Evolutionary conservation across 1,140 invertebrate genomes (phyloP).

Genomic region (Protaetia brevitarsis): DNA sequence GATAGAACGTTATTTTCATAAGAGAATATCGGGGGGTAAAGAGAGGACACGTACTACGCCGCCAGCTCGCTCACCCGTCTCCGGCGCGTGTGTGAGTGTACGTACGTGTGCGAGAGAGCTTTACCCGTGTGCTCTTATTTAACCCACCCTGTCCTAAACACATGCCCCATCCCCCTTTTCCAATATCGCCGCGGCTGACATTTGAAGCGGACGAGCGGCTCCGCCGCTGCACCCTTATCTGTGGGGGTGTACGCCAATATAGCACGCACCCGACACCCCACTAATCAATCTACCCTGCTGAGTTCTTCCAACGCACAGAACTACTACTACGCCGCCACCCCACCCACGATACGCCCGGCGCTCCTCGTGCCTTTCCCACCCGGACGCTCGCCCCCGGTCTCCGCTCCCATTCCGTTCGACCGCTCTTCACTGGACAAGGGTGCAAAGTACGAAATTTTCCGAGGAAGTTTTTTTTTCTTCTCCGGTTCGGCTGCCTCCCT

Average conservation of each 20-base stretch:
- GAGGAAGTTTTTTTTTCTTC: conserved; percentile 9
- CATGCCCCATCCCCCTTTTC: conserved; percentile 27
- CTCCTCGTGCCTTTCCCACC: background rate
- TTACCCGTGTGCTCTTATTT: conserved; percentile 28
- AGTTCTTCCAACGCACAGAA: conserved; percentile 29
- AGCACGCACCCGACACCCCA: conserved; percentile 38
- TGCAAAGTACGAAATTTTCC: conserved; percentile 23
- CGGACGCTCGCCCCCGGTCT: background rate
- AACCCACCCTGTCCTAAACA: conserved; percentile 32
- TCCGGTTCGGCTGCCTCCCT: too few species aligned
- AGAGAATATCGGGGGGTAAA: background rate
- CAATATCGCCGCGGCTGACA: conserved; percentile 35
- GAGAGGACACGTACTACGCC: background rate
- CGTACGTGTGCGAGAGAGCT: conserved; percentile 23
- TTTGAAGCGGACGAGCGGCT: conserved; percentile 36
- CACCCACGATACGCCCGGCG: conserved; percentile 19
- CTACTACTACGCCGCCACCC: conserved; percentile 7
- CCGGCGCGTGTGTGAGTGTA: background rate
- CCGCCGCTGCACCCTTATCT: conserved; percentile 36
- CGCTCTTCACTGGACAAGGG: conserved; percentile 24
- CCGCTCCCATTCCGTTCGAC: conserved; percentile 12
- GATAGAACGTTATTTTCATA: conserved; percentile 15
- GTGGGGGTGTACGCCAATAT: conserved; percentile 37
- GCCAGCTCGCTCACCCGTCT: background rate
- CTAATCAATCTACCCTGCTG: conserved; percentile 39